A percentile compares a stretch with the other conserved stretches of the same genome.
Evolutionary conservation across 2,888 invertebrate species (phyloP).

Genomic region (Volucella zonaria): DNA sequence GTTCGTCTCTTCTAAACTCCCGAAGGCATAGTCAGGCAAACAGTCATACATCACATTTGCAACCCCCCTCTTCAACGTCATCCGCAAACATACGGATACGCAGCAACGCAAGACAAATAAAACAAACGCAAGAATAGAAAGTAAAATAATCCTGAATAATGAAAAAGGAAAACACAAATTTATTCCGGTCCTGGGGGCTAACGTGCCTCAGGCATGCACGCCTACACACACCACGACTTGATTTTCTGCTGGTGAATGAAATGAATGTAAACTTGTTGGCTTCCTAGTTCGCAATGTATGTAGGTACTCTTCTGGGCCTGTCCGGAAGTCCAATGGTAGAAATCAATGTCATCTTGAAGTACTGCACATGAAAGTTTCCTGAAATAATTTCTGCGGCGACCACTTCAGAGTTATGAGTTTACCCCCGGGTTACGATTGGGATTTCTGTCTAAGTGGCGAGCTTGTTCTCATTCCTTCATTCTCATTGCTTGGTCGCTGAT

Average conservation of each 20-base stretch:
- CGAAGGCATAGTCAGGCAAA: conserved; percentile 47
- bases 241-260: conserved; percentile 19
- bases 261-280: conserved; percentile 40
- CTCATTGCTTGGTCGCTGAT: background rate
- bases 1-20: conserved; percentile 48
- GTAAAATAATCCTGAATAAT: conserved; percentile 62
- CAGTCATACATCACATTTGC: conserved; percentile 61
- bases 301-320: background rate
- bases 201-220: conserved; percentile 53
- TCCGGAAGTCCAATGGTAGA: conserved; percentile 51
- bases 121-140: conserved; percentile 54
- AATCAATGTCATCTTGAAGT: conserved; percentile 66
- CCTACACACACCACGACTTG: conserved; percentile 39
- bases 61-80: conserved; percentile 24
- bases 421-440: conserved; percentile 5
- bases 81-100: conserved; percentile 30
- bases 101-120: conserved; percentile 61
- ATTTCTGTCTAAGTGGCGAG: conserved; percentile 58
- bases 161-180: conserved; percentile 64
- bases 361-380: conserved; percentile 53
- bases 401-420: background rate
- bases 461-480: background rate
- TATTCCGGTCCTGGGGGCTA: conserved; percentile 30
- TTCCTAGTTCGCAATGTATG: background rate
- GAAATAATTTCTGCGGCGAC: conserved; percentile 46